Base-by-base conservation (phyloP, 1,140 invertebrate species). In the Scylla paramamosain region DNA sequence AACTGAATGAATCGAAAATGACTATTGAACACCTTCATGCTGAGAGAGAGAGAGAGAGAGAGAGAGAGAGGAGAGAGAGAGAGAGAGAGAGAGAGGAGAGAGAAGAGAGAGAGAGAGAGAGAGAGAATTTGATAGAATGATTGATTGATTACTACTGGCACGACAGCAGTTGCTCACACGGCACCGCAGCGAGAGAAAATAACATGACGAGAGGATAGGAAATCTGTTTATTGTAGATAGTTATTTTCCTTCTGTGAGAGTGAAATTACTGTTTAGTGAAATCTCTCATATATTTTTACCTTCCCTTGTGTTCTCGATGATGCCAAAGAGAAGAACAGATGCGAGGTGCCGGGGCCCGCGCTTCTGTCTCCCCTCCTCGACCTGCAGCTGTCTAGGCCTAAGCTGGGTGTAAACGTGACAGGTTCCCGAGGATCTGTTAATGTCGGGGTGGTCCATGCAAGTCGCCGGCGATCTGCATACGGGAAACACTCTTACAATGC, bases 331-430 rank as follows among this genome's bases (percentile, higher is more conserved):
- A 7, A 83, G 77, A 52, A 31, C 0, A 28, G 31, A 12, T 46
- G 10, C 28, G 25, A 31, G 28, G 29, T 20, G 52, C 16, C n/a
- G 89, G 48, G 14, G 0, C 28, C 31, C 10, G 16, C 20, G 7
- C 32, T 67, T 84, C 32, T 67, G 4, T 39, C n/a, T 45, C 32
- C 10, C 52, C 77, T 29, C 59, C 59, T 77, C 14, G 28, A 92
- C 91, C 91, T 92, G 91, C 91, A 92, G 91, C 52, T 92, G 91
- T 28, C 59, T 92, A 92, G 91, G 91, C 91, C 91, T 92, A 92
- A 77, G 90, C n/a, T 92, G 6, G 46, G 20, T 48, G n/a, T 16
- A 52, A 29, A 31, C 52, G 89, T 91, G 89, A 91, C 89, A 91
- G 39, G 39, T 91, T 32, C 89, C 45, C 45, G 32, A 46, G 25